Percentiles rank a stretch among this genome's conserved stretches.
These are phyloP conservation scores for Luscinia luscinia DNA, from an alignment of 2,797 vertebrate species.

Conservation along the genomic window DNA sequence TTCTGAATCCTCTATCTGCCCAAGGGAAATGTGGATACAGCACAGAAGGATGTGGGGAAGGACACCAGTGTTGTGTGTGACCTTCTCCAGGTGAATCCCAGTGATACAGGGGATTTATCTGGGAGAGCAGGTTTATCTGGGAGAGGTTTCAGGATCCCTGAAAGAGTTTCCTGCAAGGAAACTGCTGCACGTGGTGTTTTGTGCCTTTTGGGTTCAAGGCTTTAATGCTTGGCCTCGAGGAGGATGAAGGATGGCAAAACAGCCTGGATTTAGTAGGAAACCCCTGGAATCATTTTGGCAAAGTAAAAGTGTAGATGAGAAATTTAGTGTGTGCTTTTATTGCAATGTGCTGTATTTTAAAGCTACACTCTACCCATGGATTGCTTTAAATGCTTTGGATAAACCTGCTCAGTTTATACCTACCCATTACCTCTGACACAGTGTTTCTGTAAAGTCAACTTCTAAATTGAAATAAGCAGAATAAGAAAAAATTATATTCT, in stretches of 20 bases:
- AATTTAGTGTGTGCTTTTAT: not conserved
- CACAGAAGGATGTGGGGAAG: not conserved
- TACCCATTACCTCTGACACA: not conserved
- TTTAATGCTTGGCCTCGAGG: not conserved
- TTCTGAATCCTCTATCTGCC: not conserved
- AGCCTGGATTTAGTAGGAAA: not conserved
- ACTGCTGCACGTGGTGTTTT: fast-evolving
- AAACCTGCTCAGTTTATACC: not conserved
- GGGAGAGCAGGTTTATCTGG: not conserved
- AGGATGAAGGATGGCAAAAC: not conserved
- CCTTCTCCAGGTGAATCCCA: not conserved
- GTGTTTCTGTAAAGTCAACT: not conserved
- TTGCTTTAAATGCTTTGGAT: not conserved
- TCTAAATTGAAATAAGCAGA: not conserved
- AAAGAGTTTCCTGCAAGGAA: not conserved
- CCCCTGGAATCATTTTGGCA: fast-evolving
- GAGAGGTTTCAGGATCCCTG: not conserved
- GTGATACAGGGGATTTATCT: fast-evolving
- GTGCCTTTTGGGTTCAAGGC: not conserved
- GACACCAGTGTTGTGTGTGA: not conserved
- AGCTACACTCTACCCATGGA: not conserved
- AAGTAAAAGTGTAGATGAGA: not conserved
- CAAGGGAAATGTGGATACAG: not conserved
- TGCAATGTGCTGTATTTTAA: not conserved
- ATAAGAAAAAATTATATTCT: not conserved